Conservation (phyloP, 1,140 invertebrate species). For the Drusus annulatus region DNA sequence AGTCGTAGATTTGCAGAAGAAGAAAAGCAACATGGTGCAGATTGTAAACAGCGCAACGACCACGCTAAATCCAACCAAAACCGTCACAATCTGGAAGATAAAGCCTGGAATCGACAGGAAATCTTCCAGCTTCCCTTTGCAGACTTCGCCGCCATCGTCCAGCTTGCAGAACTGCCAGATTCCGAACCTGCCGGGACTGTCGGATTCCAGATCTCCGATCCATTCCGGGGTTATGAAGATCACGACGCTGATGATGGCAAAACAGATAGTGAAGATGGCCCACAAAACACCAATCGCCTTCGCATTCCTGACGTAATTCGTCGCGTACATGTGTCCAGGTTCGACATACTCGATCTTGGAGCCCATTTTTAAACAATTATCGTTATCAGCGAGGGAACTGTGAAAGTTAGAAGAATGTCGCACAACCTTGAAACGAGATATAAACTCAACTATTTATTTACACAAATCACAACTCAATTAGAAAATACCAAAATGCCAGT, state of each 20-base stretch:
- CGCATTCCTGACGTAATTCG: constrained; percentile 95
- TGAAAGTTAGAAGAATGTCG: background rate
- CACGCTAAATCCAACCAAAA: constrained; percentile 90
- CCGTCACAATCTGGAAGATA: constrained; percentile 82
- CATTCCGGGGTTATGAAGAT: constrained; percentile 97
- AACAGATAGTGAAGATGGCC: constrained; percentile 97
- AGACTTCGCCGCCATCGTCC: constrained; percentile 81
- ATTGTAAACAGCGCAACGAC: constrained; percentile 89
- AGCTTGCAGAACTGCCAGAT: constrained; percentile 89
- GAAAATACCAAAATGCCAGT: background rate
- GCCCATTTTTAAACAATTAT: constrained; percentile 75
- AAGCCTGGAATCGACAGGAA: constrained; percentile 86
- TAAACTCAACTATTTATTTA: too few species aligned
- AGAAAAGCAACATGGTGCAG: constrained; percentile 91
- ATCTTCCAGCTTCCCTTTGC: constrained; percentile 87
- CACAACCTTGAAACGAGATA: constrained; percentile 2
- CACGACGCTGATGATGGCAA: constrained; percentile 94
- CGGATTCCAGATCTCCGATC: constrained; percentile 87
- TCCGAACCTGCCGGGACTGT: constrained; percentile 92
- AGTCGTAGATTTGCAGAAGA: constrained; percentile 94
- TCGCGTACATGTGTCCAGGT: constrained; percentile 89
- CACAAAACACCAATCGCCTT: constrained; percentile 97
- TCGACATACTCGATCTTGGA: constrained; percentile 93
- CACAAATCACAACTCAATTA: background rate
- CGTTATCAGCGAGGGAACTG: background rate